Conservation (phyloP, 2,888 invertebrate genomes). For the Pseudococcus viburni region DNA sequence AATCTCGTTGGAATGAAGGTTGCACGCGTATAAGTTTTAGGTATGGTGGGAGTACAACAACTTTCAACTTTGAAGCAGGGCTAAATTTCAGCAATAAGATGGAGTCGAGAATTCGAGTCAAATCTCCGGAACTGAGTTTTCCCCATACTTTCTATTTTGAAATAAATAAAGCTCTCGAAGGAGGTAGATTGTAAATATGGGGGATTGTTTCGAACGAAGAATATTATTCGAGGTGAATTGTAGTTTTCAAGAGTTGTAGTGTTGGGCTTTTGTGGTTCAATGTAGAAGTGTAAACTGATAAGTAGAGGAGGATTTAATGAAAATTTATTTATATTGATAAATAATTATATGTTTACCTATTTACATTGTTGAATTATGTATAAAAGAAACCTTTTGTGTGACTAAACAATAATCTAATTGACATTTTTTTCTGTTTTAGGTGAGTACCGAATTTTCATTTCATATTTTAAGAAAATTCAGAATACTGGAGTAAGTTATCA, state of each 20-base stretch:
- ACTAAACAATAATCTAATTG: background rate
- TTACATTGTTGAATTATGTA: background rate
- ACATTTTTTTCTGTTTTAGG: background rate
- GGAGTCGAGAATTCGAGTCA: no score
- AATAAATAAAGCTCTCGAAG: background rate
- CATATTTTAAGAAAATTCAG: background rate
- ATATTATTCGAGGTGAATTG: no score
- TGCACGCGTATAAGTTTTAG: background rate
- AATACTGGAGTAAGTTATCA: background rate
- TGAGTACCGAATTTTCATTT: background rate
- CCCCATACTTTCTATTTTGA: no score
- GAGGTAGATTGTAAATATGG: no score
- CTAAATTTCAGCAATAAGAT: no score
- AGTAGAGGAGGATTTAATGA: no score
- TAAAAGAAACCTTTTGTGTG: background rate
- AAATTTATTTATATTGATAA: no score
- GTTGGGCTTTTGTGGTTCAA: background rate
- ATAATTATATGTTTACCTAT: no score
- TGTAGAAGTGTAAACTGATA: no score
- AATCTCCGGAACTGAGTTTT: no score
- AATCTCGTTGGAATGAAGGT: background rate
- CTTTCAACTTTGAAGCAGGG: background rate
- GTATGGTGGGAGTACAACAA: background rate
- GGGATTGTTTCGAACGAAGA: no score
- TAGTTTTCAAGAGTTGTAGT: background rate